Base-by-base conservation (phyloP, 1,140 invertebrate species). In the Berghia stephanieae region DNA sequence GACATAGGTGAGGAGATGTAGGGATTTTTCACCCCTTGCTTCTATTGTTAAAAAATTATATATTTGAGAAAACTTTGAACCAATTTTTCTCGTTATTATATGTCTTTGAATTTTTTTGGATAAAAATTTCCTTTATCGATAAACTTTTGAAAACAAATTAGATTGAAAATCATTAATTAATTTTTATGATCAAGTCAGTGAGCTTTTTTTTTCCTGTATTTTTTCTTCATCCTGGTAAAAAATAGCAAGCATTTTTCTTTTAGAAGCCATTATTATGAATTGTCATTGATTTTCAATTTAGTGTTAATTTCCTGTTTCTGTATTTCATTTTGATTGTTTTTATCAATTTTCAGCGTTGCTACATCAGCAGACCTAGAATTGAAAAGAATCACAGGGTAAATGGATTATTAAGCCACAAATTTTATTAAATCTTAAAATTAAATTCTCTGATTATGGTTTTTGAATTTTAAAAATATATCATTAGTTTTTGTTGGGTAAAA, bases 311-410 rank as follows among this genome's bases (percentile, higher is more conserved):
- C 3, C 31, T 27, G 31, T 42, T n/a, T 52, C 31, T 73, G 46
- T 38, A n/a, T 42, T 34, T 66, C n/a, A n/a, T n/a, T 16, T 18
- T 24, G 21, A 6, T 34, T 24, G 18, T 49, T 66, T 13, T 40
- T 38, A n/a, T 44, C 72, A 40, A 78, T 60, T 86, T 95, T 93
- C 87, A 94, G 92, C 89, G 93, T 96, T 63, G 93, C 94, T 36
- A 94, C 94, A 88, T 90, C 93, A 83, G 94, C 94, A 44, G 94
- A 95, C 88, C 91, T 92, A 81, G 93, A 94, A 80, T 84, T 95
- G 21, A 94, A 93, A 82, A 93, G 93, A 88, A 92, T 94, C 67
- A 91, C 92, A 79, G 92, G 92, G 93, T 94, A 89, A 85, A 83
- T 52, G 67, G 66, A 43, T 16, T 63, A 34, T 49, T 74, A 46